phyloP scores from a whole-genome alignment of 2,113 vertebrate species.

The Fulmarus glacialis region DNA sequence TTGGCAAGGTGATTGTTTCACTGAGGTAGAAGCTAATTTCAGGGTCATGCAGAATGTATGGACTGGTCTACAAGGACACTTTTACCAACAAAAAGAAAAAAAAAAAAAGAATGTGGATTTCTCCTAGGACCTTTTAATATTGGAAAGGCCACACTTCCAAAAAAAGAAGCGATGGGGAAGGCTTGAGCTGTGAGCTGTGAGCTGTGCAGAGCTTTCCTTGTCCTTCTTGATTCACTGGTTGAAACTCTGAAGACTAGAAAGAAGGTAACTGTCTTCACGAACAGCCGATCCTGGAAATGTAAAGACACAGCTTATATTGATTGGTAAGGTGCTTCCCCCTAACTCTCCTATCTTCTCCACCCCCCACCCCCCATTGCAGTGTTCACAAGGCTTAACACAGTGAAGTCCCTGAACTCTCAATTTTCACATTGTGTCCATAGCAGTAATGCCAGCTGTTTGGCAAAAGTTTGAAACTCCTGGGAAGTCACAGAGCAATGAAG shows the following conservation, averaged over 20 bases:
- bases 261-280: neutral
- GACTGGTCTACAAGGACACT: no score
- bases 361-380: rapidly evolving
- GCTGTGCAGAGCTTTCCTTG: neutral
- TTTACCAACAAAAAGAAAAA: neutral
- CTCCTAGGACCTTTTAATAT: neutral
- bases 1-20: neutral
- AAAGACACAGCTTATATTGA: neutral
- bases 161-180: no score
- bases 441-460: neutral
- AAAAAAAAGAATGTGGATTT: neutral
- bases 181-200: neutral
- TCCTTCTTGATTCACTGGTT: neutral
- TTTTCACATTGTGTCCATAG: neutral
- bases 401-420: neutral
- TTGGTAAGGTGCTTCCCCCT: neutral
- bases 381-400: neutral
- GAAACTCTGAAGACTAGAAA: neutral
- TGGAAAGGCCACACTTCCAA: neutral
- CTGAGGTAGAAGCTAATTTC: neutral
- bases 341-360: neutral
- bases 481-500: neutral
- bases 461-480: neutral
- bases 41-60: neutral
- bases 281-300: neutral